phyloP scores from a whole-genome alignment of 2,888 invertebrate species.

The Caenorhabditis sinica region DNA sequence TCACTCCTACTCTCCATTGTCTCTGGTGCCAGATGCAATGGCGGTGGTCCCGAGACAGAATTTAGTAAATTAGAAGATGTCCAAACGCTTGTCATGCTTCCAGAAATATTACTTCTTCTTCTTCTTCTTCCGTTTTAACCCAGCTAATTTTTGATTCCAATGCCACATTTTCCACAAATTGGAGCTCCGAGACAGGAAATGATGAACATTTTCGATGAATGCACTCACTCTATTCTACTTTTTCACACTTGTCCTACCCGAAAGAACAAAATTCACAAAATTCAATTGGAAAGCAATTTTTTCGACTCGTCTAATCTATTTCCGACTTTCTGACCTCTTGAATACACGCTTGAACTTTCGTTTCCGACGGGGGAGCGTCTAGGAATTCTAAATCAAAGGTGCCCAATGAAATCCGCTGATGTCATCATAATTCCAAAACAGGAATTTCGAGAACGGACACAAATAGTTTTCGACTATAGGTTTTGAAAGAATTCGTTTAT shows the following conservation, averaged over 20 bases:
- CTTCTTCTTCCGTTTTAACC: background rate
- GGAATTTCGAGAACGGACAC: background rate
- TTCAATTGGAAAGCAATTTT: background rate
- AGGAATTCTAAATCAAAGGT: conserved; percentile 6
- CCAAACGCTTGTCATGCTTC: conserved; percentile 15
- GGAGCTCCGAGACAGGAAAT: conserved; percentile 10
- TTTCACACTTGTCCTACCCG: background rate
- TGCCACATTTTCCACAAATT: background rate
- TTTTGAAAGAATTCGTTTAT: conserved; percentile 27
- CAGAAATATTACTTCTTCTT: conserved; percentile 1
- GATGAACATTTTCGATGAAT: conserved; percentile 26
- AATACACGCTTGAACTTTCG: conserved; percentile 13
- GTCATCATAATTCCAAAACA: conserved; percentile 19
- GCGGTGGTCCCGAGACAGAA: conserved; percentile 19
- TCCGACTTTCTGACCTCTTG: conserved; percentile 17
- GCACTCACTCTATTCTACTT: conserved; percentile 22
- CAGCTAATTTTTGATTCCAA: conserved; percentile 8
- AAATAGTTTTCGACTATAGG: conserved; percentile 6
- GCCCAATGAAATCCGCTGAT: background rate
- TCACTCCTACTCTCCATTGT: conserved; percentile 5
- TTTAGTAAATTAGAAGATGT: conserved; percentile 26
- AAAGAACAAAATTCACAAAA: conserved; percentile 20
- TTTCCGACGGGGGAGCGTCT: conserved; percentile 17
- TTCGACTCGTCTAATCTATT: conserved; percentile 16
- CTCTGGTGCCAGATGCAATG: no score